A percentile compares a stretch with the other conserved stretches of the same genome.
phyloP scores from a whole-genome alignment of 1,140 invertebrate genomes.

The Hylaeus volcanicus region DNA sequence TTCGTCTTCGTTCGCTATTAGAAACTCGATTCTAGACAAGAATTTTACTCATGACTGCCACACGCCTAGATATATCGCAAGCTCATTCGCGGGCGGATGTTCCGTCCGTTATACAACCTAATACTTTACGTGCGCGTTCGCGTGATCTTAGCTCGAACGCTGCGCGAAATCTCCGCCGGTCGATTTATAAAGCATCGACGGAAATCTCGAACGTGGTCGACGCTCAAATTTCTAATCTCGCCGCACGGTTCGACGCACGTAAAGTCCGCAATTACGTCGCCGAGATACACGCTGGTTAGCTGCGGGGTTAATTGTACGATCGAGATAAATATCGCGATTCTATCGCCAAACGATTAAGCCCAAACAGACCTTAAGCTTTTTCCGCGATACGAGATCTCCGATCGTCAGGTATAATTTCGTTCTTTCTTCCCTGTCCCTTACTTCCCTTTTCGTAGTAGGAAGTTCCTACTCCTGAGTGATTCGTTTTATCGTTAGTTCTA shows the following conservation, averaged over 20 bases:
- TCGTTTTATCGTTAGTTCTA: too few species aligned
- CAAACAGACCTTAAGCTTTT: constrained; percentile 47
- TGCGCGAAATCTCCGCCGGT: constrained; percentile 1
- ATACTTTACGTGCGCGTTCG: constrained; percentile 4
- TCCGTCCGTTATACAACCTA: not conserved
- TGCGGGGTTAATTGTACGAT: constrained; percentile 48
- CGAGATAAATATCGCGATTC: constrained; percentile 49
- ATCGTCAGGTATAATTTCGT: not conserved
- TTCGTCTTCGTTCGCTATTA: too few species aligned
- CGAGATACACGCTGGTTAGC: constrained; percentile 29
- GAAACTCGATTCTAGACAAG: too few species aligned
- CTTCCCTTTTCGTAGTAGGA: too few species aligned
- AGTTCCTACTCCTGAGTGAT: too few species aligned
- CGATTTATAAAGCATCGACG: constrained; percentile 6
- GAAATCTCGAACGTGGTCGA: not conserved
- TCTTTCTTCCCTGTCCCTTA: not conserved
- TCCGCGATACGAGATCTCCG: constrained; percentile 33
- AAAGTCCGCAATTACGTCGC: constrained; percentile 34
- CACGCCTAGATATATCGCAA: not conserved
- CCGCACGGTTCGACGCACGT: not conserved
- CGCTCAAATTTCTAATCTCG: constrained; percentile 16
- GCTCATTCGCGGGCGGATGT: constrained; percentile 16
- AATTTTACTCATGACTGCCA: too few species aligned
- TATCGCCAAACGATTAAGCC: constrained; percentile 41
- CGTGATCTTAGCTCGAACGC: not conserved